Base-by-base conservation (phyloP, 1,140 invertebrate species). In the Cotesia glomerata region DNA sequence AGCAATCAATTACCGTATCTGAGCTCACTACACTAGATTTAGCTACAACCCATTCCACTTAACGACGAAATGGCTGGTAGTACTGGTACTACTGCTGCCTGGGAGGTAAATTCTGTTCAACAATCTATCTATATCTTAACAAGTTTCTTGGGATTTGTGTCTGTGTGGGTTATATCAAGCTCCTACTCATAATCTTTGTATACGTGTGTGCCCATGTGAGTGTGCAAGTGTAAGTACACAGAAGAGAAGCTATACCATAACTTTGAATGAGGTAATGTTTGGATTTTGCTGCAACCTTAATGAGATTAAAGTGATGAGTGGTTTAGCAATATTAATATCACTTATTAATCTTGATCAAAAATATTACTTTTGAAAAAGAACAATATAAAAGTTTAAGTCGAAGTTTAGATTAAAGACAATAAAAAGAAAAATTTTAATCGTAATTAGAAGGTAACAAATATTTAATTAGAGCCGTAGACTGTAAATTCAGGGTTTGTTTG, bases 1-100 rank as follows among this genome's bases (percentile, higher is more conserved):
- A 58, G 56, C 56, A 58, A 58, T 58, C 56, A 58, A 58, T 58
- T 58, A 58, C 56, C 56, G 56, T 58, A 58, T 26, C 56, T 26
- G 18, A 18, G 3, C 18, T 58, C 56, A 18, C 56, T 58, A 58
- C 14, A 58, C 39, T 45, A 45, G 39, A 45, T 45, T 45, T 45
- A 45, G 39, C 39, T 45, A 45, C 39, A 45, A 45, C 39, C 5
- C 39, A 45, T 16, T 58, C 56, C 14, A 26, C 14, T 58, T 16
- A 26, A 58, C 18, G 56, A 18, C 18, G 8, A 58, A 58, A 58
- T 58, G 56, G 56, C 18, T 26, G 56, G 14, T 58, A 45, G 7
- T 45, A 45, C 39, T 45, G 11, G 1, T 45, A 7, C 5, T 45
- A 45, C 39, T 45, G 39, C 39, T 45, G 39, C 39, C 39, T 45